Base-by-base conservation (phyloP, 1,140 invertebrate genomes). In the Laupala kohalensis region DNA sequence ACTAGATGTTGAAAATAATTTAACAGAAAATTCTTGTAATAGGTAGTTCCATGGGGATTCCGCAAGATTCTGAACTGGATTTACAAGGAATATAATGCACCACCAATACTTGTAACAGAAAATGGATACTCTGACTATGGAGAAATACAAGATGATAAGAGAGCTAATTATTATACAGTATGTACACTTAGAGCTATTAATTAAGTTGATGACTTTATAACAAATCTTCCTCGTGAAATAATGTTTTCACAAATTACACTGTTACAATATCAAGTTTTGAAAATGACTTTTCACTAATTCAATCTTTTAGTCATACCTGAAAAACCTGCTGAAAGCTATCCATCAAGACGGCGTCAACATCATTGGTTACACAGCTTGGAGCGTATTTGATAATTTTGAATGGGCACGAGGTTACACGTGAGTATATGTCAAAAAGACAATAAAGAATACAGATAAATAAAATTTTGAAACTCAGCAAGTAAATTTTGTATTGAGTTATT, bases 351-450 rank as follows among this genome's bases (percentile, higher is more conserved):
- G 77, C 25, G 77, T 79, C 27, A 79, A 85, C 73, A 79, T 86
- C 5, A 77, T 74, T 12, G 89, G 86, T 0, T 92, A 92, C 76
- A 87, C 87, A 24, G 84, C 85, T 13, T 92, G 90, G 90, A 89
- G 88, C 26, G 78, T 92, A 25, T 86, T 92, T 84, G 91, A 93
- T 76, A 91, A 90, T 77, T 91, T 90, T 75, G 90, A 92, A 81
- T 91, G 89, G 89, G 81, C 84, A 71, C 84, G 83, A 72, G 87
- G 86, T 73, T 88, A 86, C 76, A 83, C 83, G 84, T 86, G 78
- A 82, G 81, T 80, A 66, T 73, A 71, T 67, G 70, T 30, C 15
- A 67, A 72, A 27, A 67, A 69, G 15, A 37, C 24, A 23, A n/a
- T 30, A 24, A n/a, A n/a, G n/a, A n/a, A n/a, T n/a, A n/a, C n/a